Evolutionary conservation across 2,888 invertebrate species (phyloP).

Genomic region (Ellobium chinense): DNA sequence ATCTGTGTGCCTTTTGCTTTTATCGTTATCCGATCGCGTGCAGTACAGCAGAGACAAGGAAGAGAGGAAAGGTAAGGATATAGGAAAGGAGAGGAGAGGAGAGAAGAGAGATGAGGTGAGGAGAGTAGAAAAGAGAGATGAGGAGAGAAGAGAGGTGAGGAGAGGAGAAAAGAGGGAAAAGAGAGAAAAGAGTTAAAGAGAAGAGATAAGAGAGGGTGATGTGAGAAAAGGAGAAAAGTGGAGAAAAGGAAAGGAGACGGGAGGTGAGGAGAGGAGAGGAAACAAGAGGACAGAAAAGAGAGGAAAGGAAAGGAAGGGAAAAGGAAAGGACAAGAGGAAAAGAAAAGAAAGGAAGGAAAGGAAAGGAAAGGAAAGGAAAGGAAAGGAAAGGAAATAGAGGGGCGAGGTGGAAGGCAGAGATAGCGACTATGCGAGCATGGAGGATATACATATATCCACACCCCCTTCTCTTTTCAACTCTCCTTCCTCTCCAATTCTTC

Average conservation of each 20-base stretch:
- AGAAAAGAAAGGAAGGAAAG: background rate
- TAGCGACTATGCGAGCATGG: no score
- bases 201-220: background rate
- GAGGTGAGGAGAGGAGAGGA: conserved; percentile 4
- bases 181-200: background rate
- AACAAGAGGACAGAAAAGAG: background rate
- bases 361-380: background rate
- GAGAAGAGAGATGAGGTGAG: background rate
- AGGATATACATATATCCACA: no score
- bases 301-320: background rate
- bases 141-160: background rate
- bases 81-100: background rate
- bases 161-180: background rate
- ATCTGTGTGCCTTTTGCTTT: no score
- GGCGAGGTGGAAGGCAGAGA: background rate
- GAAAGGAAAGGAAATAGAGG: background rate
- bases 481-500: no score
- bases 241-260: background rate
- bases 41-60: background rate
- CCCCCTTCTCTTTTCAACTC: no score
- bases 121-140: background rate
- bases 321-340: background rate
- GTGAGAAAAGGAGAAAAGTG: background rate
- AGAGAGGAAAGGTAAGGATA: background rate
- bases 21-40: no score